These are phyloP conservation scores for Peribatodes rhomboidaria DNA, from an alignment of 2,888 invertebrate genomes.

Conservation along the genomic window DNA sequence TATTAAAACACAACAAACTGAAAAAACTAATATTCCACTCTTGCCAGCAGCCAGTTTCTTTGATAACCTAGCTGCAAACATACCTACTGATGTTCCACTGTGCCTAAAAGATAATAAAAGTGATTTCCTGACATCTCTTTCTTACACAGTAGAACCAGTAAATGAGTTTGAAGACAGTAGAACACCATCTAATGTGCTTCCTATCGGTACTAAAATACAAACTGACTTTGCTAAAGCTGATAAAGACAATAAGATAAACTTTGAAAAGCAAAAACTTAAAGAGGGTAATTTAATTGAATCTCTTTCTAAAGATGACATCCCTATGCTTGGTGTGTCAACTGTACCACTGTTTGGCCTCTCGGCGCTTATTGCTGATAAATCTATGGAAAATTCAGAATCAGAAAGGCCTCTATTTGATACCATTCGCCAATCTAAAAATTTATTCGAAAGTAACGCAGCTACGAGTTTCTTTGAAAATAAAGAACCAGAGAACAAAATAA, in stretches of 20 bases:
- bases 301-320: conserved; percentile 50
- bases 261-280: conserved; percentile 22
- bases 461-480: conserved; percentile 56
- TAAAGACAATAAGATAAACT: conserved; percentile 13
- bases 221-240: background rate
- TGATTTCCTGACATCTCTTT: background rate
- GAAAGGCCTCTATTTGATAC: conserved; percentile 42
- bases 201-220: conserved; percentile 1
- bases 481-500: conserved; percentile 35
- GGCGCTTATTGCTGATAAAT: conserved; percentile 55
- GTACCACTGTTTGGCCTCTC: conserved; percentile 62
- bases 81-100: background rate
- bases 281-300: conserved; percentile 51
- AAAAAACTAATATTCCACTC: conserved; percentile 25
- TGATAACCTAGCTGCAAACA: conserved; percentile 31
- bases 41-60: conserved; percentile 41
- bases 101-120: background rate
- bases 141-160: conserved; percentile 6
- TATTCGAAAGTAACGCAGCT: conserved; percentile 45
- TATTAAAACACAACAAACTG: conserved; percentile 26
- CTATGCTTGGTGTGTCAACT: conserved; percentile 55
- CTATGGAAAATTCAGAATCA: conserved; percentile 48
- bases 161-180: conserved; percentile 11
- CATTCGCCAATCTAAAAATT: conserved; percentile 28
- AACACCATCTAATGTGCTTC: conserved; percentile 4